Evolutionary conservation across 2,888 invertebrate species (phyloP), one percentile per base, ranked within the genome.

Genomic region (Drosophila ezoana): DNA sequence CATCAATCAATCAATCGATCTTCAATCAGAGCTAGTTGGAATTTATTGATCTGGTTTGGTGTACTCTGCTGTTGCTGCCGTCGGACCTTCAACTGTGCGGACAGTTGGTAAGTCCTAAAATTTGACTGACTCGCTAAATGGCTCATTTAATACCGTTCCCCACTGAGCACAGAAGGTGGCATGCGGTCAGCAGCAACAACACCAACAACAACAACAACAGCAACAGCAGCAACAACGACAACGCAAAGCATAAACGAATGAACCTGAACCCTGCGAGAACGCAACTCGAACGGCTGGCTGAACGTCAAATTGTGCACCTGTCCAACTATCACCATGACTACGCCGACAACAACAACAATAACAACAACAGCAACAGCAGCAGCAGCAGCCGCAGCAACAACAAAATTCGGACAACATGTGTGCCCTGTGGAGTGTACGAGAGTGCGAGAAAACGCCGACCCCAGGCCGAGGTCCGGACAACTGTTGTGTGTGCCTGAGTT

Each of bases 261-360:
- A 82, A 66, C 73, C 83, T 66, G 62, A 64, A 63, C 51, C 71
- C 69, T 60, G 56, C 45, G 16, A 51, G 60, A 59, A 57, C 56
- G 61, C 70, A 84, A 87, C 87, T 82, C 76, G 61, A 82, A 73
- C 80, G 82, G 65, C 87, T 87, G 81, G 51, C 74, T 68, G 75
- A 75, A 78, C 79, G 74, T 88, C 81, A 86, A 87, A 71, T 89
- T 87, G 78, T 90, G 90, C 90, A 90, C 90, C 90, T 90, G 90
- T 90, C 82, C 90, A 73, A 79, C 90, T 76, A 89, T 91, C 81
- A 75, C 88, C 90, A 89, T 90, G 90, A 80, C 90, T 81, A 90
- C 89, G 68, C 62, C 59, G 58, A 64, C 70, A 68, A 59, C 48
- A 83, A 41, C 59, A 57, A 32, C 47, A 62, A 11, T 45, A 69